Percentiles rank a stretch among this genome's conserved stretches.
Conservation (phyloP, 2,113 vertebrate genomes). For the Platycercus adscitus region DNA sequence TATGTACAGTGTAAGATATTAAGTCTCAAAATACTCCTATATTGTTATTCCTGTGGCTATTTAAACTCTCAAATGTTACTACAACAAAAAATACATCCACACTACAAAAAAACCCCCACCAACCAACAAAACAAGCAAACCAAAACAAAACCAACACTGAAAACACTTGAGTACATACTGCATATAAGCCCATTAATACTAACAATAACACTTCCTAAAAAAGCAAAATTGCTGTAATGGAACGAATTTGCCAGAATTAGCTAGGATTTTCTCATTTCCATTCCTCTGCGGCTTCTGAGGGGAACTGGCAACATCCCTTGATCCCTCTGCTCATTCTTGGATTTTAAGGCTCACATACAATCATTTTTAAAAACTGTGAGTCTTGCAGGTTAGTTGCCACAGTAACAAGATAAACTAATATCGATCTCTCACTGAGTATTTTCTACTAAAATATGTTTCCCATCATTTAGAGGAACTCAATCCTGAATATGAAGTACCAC, state of each 20-base stretch:
- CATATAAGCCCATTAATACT: no score
- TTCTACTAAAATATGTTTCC: no score
- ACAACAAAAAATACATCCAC: background rate
- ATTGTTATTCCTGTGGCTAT: background rate
- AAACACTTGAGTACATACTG: no score
- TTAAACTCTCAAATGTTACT: background rate
- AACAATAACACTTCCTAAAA: no score
- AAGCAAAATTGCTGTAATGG: no score
- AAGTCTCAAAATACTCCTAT: background rate
- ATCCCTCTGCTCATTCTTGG: background rate
- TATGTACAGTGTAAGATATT: accelerated
- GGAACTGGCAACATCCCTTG: background rate
- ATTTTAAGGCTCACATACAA: background rate
- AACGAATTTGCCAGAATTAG: background rate
- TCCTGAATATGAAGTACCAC: background rate
- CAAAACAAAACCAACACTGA: no score
- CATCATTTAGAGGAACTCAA: no score
- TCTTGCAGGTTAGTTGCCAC: background rate
- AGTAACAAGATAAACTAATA: background rate
- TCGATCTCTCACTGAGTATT: background rate
- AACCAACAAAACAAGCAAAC: background rate
- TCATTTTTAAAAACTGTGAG: background rate
- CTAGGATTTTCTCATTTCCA: background rate
- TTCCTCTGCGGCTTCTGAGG: background rate
- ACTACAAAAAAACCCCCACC: background rate